Evolutionary conservation across 2,113 vertebrate genomes (phyloP).

Genomic region (Pelecanoides urinatrix): DNA sequence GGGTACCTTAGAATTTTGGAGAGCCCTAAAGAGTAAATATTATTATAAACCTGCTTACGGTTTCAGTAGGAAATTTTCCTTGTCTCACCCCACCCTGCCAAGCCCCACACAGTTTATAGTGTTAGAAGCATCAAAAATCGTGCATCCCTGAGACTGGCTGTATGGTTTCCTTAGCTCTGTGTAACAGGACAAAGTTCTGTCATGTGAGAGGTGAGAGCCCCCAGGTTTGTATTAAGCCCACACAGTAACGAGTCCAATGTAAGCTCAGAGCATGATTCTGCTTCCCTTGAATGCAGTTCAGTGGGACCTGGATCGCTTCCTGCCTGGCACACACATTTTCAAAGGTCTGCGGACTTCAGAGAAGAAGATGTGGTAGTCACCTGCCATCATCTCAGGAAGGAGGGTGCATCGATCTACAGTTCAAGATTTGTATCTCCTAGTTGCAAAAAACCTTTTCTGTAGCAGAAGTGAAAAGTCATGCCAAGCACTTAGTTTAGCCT

Average conservation of each 20-base stretch:
- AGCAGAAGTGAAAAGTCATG: not conserved
- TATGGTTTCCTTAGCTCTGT: not conserved
- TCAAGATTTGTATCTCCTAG: not conserved
- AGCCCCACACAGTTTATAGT: not conserved
- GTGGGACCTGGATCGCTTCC: not conserved
- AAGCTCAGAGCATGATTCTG: not conserved
- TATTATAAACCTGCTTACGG: not conserved
- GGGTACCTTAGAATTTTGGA: not conserved
- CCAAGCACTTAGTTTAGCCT: not conserved
- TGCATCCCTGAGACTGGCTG: not conserved
- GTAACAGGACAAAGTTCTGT: not conserved
- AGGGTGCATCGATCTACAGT: not conserved
- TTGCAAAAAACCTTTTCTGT: not conserved
- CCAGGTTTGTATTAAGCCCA: not conserved
- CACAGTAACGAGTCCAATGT: accelerated
- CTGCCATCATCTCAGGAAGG: not conserved
- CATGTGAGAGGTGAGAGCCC: not conserved
- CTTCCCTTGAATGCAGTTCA: not conserved
- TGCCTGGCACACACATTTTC: not conserved
- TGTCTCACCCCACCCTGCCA: not conserved
- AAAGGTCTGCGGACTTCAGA: not conserved
- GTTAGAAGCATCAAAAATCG: not conserved
- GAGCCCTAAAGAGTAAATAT: not conserved
- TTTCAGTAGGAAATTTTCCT: not conserved
- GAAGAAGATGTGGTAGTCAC: not conserved